A percentile compares a stretch with the other conserved stretches of the same genome.
Conservation (phyloP, 2,797 vertebrate species). For the Amphiprion clarkii region DNA sequence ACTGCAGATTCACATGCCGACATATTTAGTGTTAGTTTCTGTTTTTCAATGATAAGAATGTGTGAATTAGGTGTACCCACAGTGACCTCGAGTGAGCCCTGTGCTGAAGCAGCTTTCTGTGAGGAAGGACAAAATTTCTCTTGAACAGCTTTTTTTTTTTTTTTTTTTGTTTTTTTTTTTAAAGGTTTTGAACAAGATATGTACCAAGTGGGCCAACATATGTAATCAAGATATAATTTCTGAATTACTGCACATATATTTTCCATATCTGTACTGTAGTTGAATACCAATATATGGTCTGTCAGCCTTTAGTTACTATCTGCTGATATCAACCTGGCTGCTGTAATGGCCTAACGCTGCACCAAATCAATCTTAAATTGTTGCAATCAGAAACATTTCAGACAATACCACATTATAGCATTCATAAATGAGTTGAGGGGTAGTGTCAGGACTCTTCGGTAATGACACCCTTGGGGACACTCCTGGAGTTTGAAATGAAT, state of each 20-base stretch:
- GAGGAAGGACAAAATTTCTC: no score
- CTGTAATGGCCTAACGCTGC: not conserved
- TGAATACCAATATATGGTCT: not conserved
- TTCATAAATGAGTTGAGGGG: conserved; percentile 22
- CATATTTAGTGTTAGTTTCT: no score
- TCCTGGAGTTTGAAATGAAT: conserved; percentile 47
- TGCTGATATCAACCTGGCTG: not conserved
- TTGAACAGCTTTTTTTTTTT: no score
- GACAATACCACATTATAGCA: conserved; percentile 14
- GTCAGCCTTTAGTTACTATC: not conserved
- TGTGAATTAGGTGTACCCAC: no score
- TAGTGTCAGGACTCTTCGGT: conserved; percentile 29
- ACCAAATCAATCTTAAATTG: conserved; percentile 8
- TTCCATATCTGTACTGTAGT: not conserved
- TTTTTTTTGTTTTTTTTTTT: no score
- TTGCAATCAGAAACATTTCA: not conserved
- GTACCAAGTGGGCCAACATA: no score
- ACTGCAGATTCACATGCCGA: no score
- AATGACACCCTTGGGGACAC: conserved; percentile 51
- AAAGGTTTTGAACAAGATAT: no score
- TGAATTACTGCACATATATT: not conserved
- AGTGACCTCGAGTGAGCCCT: no score
- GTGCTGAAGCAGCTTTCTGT: no score
- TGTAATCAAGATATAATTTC: not conserved
- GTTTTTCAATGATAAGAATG: no score